phyloP scores from a whole-genome alignment of 2,888 invertebrate genomes.

The Acrobasis suavella region DNA sequence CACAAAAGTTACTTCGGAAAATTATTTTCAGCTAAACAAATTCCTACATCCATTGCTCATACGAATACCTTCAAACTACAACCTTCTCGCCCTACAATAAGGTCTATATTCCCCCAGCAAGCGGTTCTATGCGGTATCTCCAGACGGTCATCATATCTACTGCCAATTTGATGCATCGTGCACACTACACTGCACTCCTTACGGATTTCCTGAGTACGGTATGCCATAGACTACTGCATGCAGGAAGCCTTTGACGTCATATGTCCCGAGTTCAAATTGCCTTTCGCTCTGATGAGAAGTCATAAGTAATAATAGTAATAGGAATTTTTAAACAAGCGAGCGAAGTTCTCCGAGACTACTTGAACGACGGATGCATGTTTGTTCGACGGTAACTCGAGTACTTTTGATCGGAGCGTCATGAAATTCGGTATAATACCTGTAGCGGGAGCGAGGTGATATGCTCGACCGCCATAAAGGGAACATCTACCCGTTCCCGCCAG shows the following conservation, averaged over 20 bases:
- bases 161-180: conserved; percentile 46
- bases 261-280: not conserved
- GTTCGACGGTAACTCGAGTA: too few relatives aligned
- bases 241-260: conserved; percentile 9
- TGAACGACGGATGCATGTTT: too few relatives aligned
- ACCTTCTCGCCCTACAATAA: not conserved
- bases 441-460: too few relatives aligned
- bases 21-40: conserved; percentile 10
- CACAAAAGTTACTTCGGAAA: not conserved
- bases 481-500: too few relatives aligned
- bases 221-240: not conserved
- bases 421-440: too few relatives aligned
- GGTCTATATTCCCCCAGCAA: not conserved
- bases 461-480: too few relatives aligned
- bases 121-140: not conserved
- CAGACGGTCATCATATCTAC: conserved; percentile 23
- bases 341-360: too few relatives aligned
- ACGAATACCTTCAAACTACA: not conserved
- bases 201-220: conserved; percentile 43
- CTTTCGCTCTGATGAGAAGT: not conserved
- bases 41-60: conserved; percentile 2
- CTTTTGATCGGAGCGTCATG: too few relatives aligned
- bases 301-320: not conserved
- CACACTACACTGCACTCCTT: conserved; percentile 43
- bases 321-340: too few relatives aligned